Percentiles rank a stretch among this genome's conserved stretches.
Conservation (phyloP, 2,797 vertebrate genomes). For the Sylvia borin region DNA sequence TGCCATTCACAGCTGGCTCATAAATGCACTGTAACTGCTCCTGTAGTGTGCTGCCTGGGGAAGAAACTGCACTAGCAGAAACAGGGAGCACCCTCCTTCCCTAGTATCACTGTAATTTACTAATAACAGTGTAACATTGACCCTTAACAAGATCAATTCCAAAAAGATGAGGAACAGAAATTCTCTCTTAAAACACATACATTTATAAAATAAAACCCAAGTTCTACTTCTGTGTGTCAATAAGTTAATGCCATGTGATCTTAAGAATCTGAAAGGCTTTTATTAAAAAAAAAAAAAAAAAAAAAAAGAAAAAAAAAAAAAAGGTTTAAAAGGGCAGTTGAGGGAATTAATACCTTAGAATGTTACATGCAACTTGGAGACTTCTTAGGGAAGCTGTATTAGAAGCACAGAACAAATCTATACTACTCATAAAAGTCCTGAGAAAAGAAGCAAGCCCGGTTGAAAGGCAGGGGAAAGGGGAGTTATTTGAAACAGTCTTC, state of each 20-base stretch:
- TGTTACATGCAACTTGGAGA: background rate
- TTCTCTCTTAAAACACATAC: background rate
- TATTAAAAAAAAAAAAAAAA: background rate
- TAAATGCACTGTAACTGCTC: background rate
- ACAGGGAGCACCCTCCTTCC: background rate
- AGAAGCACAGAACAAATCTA: background rate
- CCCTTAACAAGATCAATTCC: background rate
- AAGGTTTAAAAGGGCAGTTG: background rate
- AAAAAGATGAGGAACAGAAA: background rate
- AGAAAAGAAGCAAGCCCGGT: background rate
- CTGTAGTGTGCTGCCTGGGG: accelerated
- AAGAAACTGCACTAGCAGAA: background rate
- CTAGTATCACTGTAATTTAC: background rate
- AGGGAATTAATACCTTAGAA: background rate
- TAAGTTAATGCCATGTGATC: background rate
- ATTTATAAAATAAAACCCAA: background rate
- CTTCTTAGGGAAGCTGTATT: background rate
- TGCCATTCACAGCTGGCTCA: background rate
- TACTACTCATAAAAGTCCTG: background rate
- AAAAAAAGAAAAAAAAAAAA: background rate
- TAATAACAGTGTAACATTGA: background rate
- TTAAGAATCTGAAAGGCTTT: background rate
- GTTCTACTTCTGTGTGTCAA: background rate
- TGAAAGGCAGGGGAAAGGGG: background rate
- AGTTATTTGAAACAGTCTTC: constrained; percentile 1